Evolutionary conservation across 2,888 invertebrate genomes (phyloP), one percentile per base, ranked within the genome.

Genomic region (Portevinia maculata): DNA sequence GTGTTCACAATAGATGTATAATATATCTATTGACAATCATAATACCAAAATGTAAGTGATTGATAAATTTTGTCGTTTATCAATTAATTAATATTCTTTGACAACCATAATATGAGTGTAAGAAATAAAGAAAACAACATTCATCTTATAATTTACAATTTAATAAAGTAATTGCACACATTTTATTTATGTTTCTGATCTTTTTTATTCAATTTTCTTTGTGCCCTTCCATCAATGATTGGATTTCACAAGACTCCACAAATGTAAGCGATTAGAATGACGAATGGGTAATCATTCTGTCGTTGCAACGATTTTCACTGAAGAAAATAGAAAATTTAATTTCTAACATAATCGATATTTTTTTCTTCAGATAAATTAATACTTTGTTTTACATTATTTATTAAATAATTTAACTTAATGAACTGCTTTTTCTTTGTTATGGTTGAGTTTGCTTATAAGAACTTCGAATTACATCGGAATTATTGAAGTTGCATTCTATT

Each of bases 361-460:
- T 62, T 48, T 64, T 34, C 53, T 46, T 53, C 50, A 59, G 37
- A 73, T 39, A 59, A 53, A 69, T 57, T 44, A 59, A 59, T 67
- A 75, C 64, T 24, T 71, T 52, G 9, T 17, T 65, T 62, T 71
- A 65, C 67, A 67, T 74, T 74, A 17, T 50, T 57, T 52, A 44
- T 57, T 81, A 59, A 69, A 70, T 81, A 52, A 64, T 64, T 57
- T 37, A 41, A 60, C 53, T 62, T 70, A 59, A 70, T 79, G 74
- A 74, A 59, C 28, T 65, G 39, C 52, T 32, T 75, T 53, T 74
- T 57, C 1, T n/a, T n/a, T 73, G 34, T 55, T 65, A 37, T 55
- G 53, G 19, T 55, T 64, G 57, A 39, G 57, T 46, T 74, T 74
- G 17, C 52, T 52, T 67, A 62, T 53, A 53, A 64, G 53, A 71